Percentiles rank a stretch among this genome's conserved stretches.
Evolutionary conservation across 2,888 invertebrate genomes (phyloP).

Genomic region (Pseudeuparius sepicola): DNA sequence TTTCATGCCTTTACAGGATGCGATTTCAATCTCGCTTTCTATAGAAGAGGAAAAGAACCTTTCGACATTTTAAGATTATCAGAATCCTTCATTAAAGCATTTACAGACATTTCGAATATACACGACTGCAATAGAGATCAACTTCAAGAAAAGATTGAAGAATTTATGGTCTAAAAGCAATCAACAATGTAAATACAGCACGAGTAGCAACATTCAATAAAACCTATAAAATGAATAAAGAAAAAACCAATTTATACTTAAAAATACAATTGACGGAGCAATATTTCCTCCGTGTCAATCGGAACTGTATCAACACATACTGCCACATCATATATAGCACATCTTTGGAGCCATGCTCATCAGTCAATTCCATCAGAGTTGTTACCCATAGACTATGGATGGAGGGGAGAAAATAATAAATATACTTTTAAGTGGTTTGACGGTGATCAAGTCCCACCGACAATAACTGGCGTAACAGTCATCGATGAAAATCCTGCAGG

Average conservation of each 20-base stretch:
- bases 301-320: conserved; percentile 12
- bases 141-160: too few species aligned
- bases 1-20: too few species aligned
- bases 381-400: conserved; percentile 4
- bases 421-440: conserved; percentile 7
- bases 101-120: too few species aligned
- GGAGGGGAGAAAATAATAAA: conserved; percentile 6
- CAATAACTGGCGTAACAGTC: conserved; percentile 7
- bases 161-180: too few species aligned
- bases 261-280: conserved; percentile 19
- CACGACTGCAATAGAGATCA: too few species aligned
- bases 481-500: conserved; percentile 8
- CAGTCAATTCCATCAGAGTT: conserved; percentile 7
- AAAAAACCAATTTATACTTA: too few species aligned
- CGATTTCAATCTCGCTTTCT: too few species aligned
- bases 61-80: too few species aligned
- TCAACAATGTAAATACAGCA: conserved; percentile 3
- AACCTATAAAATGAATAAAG: too few species aligned
- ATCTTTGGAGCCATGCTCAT: conserved; percentile 15
- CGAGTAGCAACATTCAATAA: conserved; percentile 8
- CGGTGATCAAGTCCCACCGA: conserved; percentile 1
- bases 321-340: conserved; percentile 13
- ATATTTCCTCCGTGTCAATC: conserved; percentile 15
- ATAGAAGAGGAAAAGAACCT: too few species aligned
- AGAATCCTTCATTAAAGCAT: too few species aligned